Base-by-base conservation (phyloP, 2,888 invertebrate genomes). In the Prosopocoilus inquinatus region DNA sequence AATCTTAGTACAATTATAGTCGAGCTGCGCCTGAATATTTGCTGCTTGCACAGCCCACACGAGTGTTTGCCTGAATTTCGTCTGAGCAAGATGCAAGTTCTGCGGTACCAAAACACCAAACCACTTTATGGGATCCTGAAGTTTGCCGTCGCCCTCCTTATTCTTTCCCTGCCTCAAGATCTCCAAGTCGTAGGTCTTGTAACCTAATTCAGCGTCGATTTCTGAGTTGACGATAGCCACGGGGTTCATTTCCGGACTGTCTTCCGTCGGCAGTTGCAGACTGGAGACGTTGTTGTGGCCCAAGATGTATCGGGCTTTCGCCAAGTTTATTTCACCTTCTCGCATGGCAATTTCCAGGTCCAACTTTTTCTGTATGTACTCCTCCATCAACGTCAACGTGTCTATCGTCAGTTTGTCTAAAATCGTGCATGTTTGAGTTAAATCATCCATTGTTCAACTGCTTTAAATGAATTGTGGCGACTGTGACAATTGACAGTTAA, bases 101-200 rank as follows among this genome's bases (percentile, higher is more conserved):
- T 88, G 87, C 0, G 94, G 93, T 0, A 93, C 90, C 34, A 95
- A 76, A 36, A 92, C 84, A 9, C 94, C 94, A 79, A 94, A 95
- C 93, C 93, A 94, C 61, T 84, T 86, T 32, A 94, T 72, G 0
- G 94, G 93, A 73, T 94, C 84, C 20, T 69, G 67, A 50, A 69
- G 63, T 45, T 68, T 69, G 7, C 7, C 7, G 43, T 68, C 35
- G 71, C 75, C 75, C 67, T 78, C 68, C 28, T 74, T 75, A 2
- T 73, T 75, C 73, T 7, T 72, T 44, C 7, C 70, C 64, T 63
- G 67, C 63, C 62, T 76, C 58, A 59, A 68, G 58, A 58, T 64
- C 13, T 70, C 65, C 11, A 78, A 59, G 39, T 79, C 77, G 67
- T 68, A 69, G 3, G 60, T 48, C 32, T 67, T 66, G 47, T 66